phyloP scores from a whole-genome alignment of 2,113 vertebrate species.

The Urocolius indicus region DNA sequence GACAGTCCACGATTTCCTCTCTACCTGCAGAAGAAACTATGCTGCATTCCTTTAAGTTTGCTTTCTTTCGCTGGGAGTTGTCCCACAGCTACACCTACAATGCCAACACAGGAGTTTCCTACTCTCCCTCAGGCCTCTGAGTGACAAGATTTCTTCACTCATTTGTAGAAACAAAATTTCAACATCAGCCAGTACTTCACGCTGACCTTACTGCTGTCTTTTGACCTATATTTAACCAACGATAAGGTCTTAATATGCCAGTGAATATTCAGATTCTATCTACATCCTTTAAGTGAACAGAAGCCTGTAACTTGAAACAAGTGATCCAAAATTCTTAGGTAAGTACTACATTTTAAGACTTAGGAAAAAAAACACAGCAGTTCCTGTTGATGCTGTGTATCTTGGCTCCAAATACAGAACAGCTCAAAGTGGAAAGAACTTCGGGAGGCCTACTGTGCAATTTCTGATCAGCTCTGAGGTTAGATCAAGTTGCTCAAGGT shows the following conservation, averaged over 20 bases:
- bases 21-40: not conserved
- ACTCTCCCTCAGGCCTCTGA: not conserved
- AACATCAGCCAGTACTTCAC: not conserved
- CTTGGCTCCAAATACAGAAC: not conserved
- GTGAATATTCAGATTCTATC: not conserved
- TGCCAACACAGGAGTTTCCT: not conserved
- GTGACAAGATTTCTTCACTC: not conserved
- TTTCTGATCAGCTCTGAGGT: not conserved
- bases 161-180: not conserved
- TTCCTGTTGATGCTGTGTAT: not conserved
- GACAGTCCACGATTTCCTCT: not conserved
- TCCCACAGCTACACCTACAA: not conserved
- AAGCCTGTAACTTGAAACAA: not conserved
- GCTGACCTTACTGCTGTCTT: not conserved
- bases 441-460: not conserved
- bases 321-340: not conserved
- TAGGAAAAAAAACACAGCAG: not conserved
- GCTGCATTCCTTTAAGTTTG: not conserved
- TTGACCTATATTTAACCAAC: not conserved
- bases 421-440: not conserved
- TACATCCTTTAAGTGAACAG: not conserved
- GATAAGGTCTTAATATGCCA: not conserved
- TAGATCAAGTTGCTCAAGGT: not conserved
- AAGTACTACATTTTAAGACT: not conserved
- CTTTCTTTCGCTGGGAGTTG: not conserved